Evolutionary conservation across 2,113 vertebrate genomes (phyloP), one percentile per base, ranked within the genome.

Genomic region (Marmota monax): DNA sequence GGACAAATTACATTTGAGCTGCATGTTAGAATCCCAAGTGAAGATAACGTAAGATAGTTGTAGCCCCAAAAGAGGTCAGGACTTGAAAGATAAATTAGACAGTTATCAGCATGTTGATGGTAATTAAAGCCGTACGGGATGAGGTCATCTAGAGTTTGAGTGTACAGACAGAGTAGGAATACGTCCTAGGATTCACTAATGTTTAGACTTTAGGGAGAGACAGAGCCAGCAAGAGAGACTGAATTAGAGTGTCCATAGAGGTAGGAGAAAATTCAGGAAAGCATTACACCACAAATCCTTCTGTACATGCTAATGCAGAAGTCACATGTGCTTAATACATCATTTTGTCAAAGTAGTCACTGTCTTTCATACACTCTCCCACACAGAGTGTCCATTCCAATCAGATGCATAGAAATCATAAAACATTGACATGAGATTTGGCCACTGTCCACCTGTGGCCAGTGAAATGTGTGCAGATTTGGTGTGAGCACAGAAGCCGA

Each of bases 61-160:
- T 85, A 94, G 61, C 51, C 70, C 39, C 8, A 63, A 92, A 51
- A 91, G 78, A 95, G 89, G 61, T 94, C 91, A 90, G 37, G 20
- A 91, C n/a, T 39, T 73, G 22, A 76, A 94, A 94, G 69, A 97
- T 94, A 93, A 97, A 97, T 94, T 82, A 87, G 65, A 86, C 53
- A 29, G 86, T 80, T 89, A 97, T 78, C 93, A 92, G 80, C n/a
- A 89, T 51, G 51, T 51, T 70, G 63, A 92, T 80, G 51, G 25
- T 67, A 91, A 93, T 96, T 92, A 95, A 95, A 97, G 53, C 56
- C 37, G 1, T 80, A 18, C 42, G 37, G 16, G 37, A 82, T 97
- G 74, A 97, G 65, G 86, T 97, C 97, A 97, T 86, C 83, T 79
- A 27, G n/a, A 89, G 56, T 94, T 89, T 76, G 70, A 91, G 16